A percentile compares a stretch with the other conserved stretches of the same genome.
phyloP scores from a whole-genome alignment of 2,888 invertebrate species.

The Pherbina coryleti region DNA sequence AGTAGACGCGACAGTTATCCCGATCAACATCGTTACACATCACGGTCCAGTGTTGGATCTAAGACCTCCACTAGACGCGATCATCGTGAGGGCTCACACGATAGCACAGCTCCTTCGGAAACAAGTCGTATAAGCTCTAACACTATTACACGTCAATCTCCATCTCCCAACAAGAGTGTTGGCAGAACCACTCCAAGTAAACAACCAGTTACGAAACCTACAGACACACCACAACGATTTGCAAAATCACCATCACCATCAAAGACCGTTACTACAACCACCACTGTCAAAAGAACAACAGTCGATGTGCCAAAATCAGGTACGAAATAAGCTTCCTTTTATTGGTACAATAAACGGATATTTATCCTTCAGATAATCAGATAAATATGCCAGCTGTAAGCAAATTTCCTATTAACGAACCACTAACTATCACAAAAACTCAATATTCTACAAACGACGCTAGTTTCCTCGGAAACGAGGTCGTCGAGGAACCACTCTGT shows the following conservation, averaged over 20 bases:
- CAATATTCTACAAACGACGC: slow-evolving; percentile 57
- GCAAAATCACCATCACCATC: slow-evolving; percentile 56
- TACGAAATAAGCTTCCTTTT: slow-evolving; percentile 60
- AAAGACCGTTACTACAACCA: slow-evolving; percentile 48
- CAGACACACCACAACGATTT: slow-evolving; percentile 55
- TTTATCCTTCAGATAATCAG: slow-evolving; percentile 68
- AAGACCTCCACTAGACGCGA: slow-evolving; percentile 57
- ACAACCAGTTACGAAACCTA: slow-evolving; percentile 56
- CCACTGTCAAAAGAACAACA: slow-evolving; percentile 43
- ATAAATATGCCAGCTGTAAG: slow-evolving; percentile 61
- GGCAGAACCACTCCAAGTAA: slow-evolving; percentile 55
- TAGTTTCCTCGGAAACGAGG: slow-evolving; percentile 48
- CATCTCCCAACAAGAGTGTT: slow-evolving; percentile 58
- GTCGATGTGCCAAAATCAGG: slow-evolving; percentile 60
- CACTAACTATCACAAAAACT: slow-evolving; percentile 59
- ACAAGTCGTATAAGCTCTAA: slow-evolving; percentile 66
- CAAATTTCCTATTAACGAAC: slow-evolving; percentile 63
- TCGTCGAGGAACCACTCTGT: slow-evolving; percentile 58
- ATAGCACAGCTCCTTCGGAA: slow-evolving; percentile 65
- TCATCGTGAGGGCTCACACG: slow-evolving; percentile 66
- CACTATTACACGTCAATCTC: slow-evolving; percentile 62
- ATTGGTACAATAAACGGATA: slow-evolving; percentile 56
- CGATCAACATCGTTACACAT: slow-evolving; percentile 55
- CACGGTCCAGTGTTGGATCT: slow-evolving; percentile 64
- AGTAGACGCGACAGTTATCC: slow-evolving; percentile 71